Percentiles rank a stretch among this genome's conserved stretches.
These are phyloP conservation scores for Catalaphyllia jardinei DNA, from an alignment of 64 coral and sea anemone species.

Conservation along the genomic window DNA sequence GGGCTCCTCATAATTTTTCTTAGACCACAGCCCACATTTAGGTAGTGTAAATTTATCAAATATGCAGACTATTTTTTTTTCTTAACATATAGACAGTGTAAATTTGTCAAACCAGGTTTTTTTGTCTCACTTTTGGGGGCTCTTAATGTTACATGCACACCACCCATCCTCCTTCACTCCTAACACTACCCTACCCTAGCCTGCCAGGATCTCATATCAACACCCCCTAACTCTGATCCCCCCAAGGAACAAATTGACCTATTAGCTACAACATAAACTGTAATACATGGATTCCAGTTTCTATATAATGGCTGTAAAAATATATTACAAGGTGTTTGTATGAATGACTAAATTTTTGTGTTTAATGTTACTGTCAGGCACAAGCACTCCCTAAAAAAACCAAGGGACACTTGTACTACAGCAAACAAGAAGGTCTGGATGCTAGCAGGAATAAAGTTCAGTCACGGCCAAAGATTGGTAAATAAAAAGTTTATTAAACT, in stretches of 20 bases:
- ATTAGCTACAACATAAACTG: too few relatives aligned
- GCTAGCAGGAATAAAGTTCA: conserved; percentile 71
- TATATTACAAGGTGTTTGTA: too few relatives aligned
- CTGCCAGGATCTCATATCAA: too few relatives aligned
- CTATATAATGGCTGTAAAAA: not conserved
- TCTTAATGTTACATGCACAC: not conserved
- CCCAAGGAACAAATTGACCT: too few relatives aligned
- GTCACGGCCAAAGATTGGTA: conserved; percentile 74
- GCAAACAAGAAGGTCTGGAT: conserved; percentile 74
- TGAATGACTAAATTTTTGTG: not conserved
- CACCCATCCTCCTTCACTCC: not conserved
- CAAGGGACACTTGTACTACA: conserved; percentile 74
- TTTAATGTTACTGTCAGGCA: conserved; percentile 25
- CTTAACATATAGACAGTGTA: not conserved
- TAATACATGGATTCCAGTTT: not conserved
- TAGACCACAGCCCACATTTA: too few relatives aligned
- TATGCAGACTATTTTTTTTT: too few relatives aligned
- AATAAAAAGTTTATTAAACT: not conserved
- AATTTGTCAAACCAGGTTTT: not conserved
- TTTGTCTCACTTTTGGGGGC: not conserved
- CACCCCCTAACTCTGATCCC: too few relatives aligned
- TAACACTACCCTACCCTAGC: too few relatives aligned
- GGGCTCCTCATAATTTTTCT: too few relatives aligned
- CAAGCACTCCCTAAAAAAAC: conserved; percentile 68
- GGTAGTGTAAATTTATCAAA: too few relatives aligned